phyloP scores from a whole-genome alignment of 2,888 invertebrate species.

The Romanomermis culicivorax region DNA sequence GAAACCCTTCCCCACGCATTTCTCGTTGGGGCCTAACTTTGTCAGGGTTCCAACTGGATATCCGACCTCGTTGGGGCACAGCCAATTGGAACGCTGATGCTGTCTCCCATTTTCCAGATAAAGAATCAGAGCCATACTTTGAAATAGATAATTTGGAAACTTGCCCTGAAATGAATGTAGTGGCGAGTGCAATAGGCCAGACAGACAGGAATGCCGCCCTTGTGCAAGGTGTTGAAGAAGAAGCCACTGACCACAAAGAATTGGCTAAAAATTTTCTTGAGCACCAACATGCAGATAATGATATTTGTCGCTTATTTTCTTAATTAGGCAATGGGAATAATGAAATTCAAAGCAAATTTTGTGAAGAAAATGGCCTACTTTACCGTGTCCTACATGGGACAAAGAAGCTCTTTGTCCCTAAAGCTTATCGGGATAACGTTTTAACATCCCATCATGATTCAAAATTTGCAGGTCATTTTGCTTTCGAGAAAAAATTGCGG shows the following conservation, averaged over 20 bases:
- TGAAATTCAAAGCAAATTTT: no score
- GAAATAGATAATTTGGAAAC: neutral
- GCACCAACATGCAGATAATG: neutral
- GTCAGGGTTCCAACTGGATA: neutral
- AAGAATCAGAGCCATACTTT: no score
- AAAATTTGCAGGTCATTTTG: constrained; percentile 3
- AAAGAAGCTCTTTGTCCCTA: neutral
- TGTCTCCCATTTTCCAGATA: constrained; percentile 12
- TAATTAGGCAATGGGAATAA: no score
- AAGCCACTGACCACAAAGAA: neutral
- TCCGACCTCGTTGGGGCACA: neutral
- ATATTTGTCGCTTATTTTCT: no score
- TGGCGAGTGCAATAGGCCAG: no score
- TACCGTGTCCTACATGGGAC: no score
- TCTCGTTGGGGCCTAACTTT: neutral
- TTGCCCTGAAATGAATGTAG: neutral
- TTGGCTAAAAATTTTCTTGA: neutral
- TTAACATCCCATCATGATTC: neutral
- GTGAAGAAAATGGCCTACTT: neutral
- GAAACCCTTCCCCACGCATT: neutral
- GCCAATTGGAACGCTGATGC: neutral
- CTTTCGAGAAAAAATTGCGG: neutral
- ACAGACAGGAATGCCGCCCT: no score
- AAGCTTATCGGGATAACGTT: neutral
- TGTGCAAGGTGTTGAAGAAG: neutral